Conservation (phyloP, 2,888 invertebrate genomes). For the Vanessa cardui region DNA sequence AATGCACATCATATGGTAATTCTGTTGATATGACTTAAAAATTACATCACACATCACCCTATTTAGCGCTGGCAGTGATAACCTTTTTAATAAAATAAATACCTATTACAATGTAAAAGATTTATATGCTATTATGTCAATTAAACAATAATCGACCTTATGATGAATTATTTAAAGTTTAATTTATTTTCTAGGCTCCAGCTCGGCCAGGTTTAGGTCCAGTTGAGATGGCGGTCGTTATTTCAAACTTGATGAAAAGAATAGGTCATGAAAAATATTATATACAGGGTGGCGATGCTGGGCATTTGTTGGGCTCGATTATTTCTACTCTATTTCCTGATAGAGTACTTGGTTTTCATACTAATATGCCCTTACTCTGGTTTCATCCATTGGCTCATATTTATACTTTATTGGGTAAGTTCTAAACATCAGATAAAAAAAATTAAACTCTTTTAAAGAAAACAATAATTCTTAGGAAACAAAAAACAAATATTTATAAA, state of each 20-base stretch:
- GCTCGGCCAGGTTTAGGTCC: slow-evolving; percentile 81
- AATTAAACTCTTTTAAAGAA: no score
- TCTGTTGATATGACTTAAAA: background rate
- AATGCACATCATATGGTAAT: no score
- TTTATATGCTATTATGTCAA: no score
- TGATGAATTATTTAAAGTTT: no score
- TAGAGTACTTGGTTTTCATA: slow-evolving; percentile 78
- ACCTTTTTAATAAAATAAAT: background rate
- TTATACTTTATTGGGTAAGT: slow-evolving; percentile 65
- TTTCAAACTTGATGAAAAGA: slow-evolving; percentile 87
- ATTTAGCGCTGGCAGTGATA: slow-evolving; percentile 3
- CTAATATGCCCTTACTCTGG: slow-evolving; percentile 82
- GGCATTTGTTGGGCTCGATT: slow-evolving; percentile 81
- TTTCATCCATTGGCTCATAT: slow-evolving; percentile 49
- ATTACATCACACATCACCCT: background rate
- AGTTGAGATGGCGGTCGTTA: slow-evolving; percentile 80
- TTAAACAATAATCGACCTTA: no score
- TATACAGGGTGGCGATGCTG: slow-evolving; percentile 89
- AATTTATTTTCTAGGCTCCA: slow-evolving; percentile 13
- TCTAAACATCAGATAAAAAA: background rate
- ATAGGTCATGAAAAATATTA: slow-evolving; percentile 85
- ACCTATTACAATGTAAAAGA: background rate
- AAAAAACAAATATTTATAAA: no score
- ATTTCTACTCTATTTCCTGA: slow-evolving; percentile 85
- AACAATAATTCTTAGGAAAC: no score